A percentile compares a stretch with the other conserved stretches of the same genome.
Conservation (phyloP, 2,888 invertebrate species). For the Leptinotarsa haldemani region DNA sequence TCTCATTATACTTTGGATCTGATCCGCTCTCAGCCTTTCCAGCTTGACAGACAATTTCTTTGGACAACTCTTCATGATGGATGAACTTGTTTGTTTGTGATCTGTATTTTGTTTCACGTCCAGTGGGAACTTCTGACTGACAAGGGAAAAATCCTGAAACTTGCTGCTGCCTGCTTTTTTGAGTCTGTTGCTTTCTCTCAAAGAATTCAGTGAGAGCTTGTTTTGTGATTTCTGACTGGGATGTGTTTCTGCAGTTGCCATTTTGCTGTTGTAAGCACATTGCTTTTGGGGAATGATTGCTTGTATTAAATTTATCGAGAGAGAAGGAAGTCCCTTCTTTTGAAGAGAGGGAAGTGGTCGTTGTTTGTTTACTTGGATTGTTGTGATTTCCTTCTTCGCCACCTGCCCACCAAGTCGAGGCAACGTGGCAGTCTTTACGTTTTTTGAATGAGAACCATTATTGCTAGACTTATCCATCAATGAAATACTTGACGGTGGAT, state of each 20-base stretch:
- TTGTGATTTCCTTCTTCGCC: conserved; percentile 49
- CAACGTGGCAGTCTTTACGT: conserved; percentile 59
- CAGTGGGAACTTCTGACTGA: conserved; percentile 26
- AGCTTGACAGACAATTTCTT: conserved; percentile 3
- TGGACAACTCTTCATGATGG: background rate
- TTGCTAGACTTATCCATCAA: conserved; percentile 19
- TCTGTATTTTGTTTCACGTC: background rate
- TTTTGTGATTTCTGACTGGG: conserved; percentile 42
- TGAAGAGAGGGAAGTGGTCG: conserved; percentile 31
- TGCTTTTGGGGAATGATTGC: conserved; percentile 19
- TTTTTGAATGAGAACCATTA: conserved; percentile 53
- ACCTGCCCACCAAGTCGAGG: conserved; percentile 58
- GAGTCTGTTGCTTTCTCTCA: conserved; percentile 47
- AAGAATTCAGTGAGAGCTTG: conserved; percentile 48
- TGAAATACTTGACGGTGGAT: conserved; percentile 26
- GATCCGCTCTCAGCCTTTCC: background rate
- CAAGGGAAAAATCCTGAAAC: conserved; percentile 34
- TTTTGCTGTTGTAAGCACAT: conserved; percentile 26
- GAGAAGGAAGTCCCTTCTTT: conserved; percentile 31
- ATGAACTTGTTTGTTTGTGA: conserved; percentile 2
- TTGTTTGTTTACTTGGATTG: conserved; percentile 50
- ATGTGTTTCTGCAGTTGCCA: conserved; percentile 34
- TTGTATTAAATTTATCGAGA: conserved; percentile 24
- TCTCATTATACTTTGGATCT: background rate
- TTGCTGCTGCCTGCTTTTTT: conserved; percentile 37